Conservation (phyloP, 2,797 vertebrate species). For the Orestias chungarensis region DNA sequence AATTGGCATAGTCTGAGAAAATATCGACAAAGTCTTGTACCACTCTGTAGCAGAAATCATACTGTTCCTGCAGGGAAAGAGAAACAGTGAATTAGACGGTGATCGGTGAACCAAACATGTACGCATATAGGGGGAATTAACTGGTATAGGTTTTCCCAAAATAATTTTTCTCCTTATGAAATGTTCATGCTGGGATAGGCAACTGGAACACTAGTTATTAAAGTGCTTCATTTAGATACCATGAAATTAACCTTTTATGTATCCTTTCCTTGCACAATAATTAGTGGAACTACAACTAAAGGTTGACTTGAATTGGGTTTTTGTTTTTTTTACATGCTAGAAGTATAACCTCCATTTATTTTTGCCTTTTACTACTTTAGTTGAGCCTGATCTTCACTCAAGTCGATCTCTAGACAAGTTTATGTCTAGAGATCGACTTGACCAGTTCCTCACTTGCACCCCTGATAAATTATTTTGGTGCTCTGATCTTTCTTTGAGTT, state of each 20-base stretch:
- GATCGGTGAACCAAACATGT: neutral
- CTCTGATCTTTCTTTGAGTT: too few species aligned
- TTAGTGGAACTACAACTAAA: neutral
- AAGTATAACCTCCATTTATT: neutral
- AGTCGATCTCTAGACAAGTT: too few species aligned
- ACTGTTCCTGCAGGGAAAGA: conserved; percentile 88
- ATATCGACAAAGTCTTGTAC: conserved; percentile 99
- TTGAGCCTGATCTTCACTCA: too few species aligned
- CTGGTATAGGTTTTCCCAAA: neutral
- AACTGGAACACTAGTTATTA: neutral
- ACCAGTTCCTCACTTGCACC: too few species aligned
- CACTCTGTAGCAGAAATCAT: conserved; percentile 99
- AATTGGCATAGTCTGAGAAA: conserved; percentile 99
- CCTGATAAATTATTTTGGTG: too few species aligned
- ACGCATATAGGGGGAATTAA: neutral
- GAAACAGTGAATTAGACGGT: neutral
- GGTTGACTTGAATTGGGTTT: neutral
- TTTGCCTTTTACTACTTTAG: too few species aligned
- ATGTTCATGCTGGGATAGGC: neutral
- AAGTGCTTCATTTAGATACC: neutral
- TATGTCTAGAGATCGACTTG: too few species aligned
- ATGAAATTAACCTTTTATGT: neutral
- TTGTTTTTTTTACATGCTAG: too few species aligned
- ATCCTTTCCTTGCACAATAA: neutral
- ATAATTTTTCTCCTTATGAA: neutral